These are phyloP conservation scores for Emydura subglobosa DNA, from an alignment of 2,113 vertebrate genomes.

Conservation along the genomic window DNA sequence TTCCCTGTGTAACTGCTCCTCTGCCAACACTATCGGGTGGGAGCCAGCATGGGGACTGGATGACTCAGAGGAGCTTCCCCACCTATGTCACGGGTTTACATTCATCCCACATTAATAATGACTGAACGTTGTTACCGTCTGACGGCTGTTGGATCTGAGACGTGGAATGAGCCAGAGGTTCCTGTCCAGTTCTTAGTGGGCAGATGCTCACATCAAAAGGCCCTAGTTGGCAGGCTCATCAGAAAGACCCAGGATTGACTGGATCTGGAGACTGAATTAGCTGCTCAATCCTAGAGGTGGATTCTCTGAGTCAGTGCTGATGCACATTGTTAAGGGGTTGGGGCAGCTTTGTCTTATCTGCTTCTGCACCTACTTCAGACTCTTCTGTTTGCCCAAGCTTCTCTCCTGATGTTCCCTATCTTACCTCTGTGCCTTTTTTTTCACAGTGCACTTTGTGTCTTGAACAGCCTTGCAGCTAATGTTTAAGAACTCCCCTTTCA, in stretches of 20 bases:
- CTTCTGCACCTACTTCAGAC: not conserved
- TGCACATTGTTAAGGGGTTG: not conserved
- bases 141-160: not conserved
- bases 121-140: accelerated
- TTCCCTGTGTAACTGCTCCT: not conserved
- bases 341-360: not conserved
- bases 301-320: not conserved
- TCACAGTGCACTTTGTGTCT: not conserved
- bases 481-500: conserved; percentile 8
- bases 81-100: not conserved
- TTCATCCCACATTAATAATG: accelerated
- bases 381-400: not conserved
- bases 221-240: not conserved
- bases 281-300: not conserved
- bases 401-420: not conserved
- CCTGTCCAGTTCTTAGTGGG: not conserved
- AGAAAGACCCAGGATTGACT: not conserved
- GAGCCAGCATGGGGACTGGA: not conserved
- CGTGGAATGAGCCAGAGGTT: not conserved
- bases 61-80: conserved; percentile 40
- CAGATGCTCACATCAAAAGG: not conserved
- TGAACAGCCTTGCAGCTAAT: not conserved
- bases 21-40: not conserved
- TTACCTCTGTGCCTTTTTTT: not conserved
- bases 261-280: not conserved